Percentiles rank a stretch among this genome's conserved stretches.
Evolutionary conservation across 2,113 vertebrate genomes (phyloP).

Genomic region (Phylloscopus whistleri): DNA sequence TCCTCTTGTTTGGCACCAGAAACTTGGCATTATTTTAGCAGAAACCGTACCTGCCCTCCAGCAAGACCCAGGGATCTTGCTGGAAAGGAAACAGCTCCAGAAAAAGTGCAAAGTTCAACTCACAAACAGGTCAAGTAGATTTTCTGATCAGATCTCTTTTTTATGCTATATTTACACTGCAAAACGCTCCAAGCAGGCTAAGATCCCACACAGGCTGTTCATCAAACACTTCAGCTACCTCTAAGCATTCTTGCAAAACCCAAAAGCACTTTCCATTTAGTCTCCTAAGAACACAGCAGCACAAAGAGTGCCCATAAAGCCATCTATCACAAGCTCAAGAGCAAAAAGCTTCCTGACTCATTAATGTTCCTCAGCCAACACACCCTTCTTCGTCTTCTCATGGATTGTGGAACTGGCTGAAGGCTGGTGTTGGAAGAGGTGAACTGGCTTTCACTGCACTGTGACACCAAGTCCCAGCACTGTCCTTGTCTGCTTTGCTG

Average conservation of each 20-base stretch:
- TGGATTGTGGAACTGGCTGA: not conserved
- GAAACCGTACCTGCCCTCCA: not conserved
- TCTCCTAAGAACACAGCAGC: not conserved
- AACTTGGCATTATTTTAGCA: not conserved
- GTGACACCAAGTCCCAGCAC: not conserved
- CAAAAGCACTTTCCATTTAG: fast-evolving
- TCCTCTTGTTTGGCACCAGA: not conserved
- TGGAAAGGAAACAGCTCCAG: not conserved
- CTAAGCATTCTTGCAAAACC: not conserved
- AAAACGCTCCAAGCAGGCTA: not conserved
- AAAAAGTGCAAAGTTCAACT: not conserved
- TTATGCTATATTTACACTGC: not conserved
- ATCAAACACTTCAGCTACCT: not conserved
- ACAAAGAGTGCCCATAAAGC: not conserved
- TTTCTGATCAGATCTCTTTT: not conserved
- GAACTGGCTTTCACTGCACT: not conserved
- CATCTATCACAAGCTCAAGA: not conserved
- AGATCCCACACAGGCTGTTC: not conserved
- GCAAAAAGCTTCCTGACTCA: not conserved
- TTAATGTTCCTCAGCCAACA: not conserved
- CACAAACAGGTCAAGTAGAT: not conserved
- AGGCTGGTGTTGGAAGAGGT: not conserved
- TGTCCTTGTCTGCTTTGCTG: not conserved
- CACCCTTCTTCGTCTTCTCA: not conserved
- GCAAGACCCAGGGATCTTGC: not conserved